phyloP scores from a whole-genome alignment of 1,140 invertebrate genomes.

The Bombus turneri region DNA sequence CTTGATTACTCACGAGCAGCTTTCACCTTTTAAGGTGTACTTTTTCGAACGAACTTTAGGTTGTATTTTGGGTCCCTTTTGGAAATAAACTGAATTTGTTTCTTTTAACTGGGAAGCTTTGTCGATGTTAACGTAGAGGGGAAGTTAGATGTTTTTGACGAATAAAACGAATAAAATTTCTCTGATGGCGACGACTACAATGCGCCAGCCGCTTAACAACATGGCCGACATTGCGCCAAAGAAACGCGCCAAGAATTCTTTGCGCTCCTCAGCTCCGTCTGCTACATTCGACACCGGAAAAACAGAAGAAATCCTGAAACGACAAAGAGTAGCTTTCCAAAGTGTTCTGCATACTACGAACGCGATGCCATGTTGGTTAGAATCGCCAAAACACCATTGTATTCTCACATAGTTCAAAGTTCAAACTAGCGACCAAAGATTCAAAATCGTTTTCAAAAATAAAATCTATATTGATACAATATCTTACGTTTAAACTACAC shows the following conservation, averaged over 20 bases:
- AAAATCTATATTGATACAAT: no score
- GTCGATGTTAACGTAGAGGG: no score
- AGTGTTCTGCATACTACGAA: not conserved
- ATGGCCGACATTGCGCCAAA: slow-evolving; percentile 8
- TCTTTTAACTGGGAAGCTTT: no score
- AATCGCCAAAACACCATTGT: not conserved
- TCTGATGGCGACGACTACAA: not conserved
- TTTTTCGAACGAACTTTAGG: no score
- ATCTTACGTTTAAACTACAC: no score
- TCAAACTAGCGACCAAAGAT: no score
- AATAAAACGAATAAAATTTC: no score
- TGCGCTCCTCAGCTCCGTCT: not conserved
- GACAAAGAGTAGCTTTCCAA: not conserved
- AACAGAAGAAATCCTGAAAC: not conserved
- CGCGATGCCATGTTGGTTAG: fast-evolving
- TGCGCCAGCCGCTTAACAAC: not conserved
- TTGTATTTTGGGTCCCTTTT: no score
- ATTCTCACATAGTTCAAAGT: fast-evolving
- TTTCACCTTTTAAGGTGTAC: no score
- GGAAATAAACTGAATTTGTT: no score
- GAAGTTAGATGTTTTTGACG: not conserved
- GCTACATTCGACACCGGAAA: not conserved
- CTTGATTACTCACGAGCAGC: no score
- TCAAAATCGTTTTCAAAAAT: no score
- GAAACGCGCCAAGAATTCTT: slow-evolving; percentile 13